Evolutionary conservation across 2,113 vertebrate genomes (phyloP).

Genomic region (Diadophis punctatus): DNA sequence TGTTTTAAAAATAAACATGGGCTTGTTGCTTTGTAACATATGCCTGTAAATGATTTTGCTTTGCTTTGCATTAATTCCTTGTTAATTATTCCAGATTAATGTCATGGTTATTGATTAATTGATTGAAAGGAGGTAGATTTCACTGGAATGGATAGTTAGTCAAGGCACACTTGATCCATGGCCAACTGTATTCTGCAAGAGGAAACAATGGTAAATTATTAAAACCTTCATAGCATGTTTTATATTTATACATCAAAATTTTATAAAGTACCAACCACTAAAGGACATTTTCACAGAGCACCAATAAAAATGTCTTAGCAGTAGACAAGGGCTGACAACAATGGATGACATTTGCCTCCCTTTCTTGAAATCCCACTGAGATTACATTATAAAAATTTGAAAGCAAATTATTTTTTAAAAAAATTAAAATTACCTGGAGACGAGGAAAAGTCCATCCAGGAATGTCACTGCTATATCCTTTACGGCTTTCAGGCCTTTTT

Average conservation of each 20-base stretch:
- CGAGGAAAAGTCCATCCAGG: background rate
- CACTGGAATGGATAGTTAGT: slow-evolving; percentile 14
- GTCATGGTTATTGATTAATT: slow-evolving; percentile 15
- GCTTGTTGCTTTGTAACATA: background rate
- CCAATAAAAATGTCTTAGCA: background rate
- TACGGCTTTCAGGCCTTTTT: background rate
- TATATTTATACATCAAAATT: background rate
- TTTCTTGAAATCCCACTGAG: background rate
- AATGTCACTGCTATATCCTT: background rate
- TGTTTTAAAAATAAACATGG: background rate
- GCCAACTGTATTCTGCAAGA: slow-evolving; percentile 66
- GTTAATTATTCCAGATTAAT: slow-evolving; percentile 25
- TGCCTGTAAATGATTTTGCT: background rate
- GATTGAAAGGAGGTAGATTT: background rate
- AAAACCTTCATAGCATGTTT: background rate
- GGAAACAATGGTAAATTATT: background rate
- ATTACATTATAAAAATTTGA: background rate
- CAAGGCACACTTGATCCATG: slow-evolving; percentile 71
- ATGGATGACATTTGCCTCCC: background rate
- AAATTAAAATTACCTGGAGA: background rate
- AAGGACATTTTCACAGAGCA: background rate
- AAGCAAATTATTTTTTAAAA: background rate
- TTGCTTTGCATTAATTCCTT: slow-evolving; percentile 23
- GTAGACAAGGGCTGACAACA: background rate
- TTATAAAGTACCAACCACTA: background rate